These are phyloP conservation scores for Oxytorus armatus DNA, from an alignment of 2,888 invertebrate species.

Conservation along the genomic window DNA sequence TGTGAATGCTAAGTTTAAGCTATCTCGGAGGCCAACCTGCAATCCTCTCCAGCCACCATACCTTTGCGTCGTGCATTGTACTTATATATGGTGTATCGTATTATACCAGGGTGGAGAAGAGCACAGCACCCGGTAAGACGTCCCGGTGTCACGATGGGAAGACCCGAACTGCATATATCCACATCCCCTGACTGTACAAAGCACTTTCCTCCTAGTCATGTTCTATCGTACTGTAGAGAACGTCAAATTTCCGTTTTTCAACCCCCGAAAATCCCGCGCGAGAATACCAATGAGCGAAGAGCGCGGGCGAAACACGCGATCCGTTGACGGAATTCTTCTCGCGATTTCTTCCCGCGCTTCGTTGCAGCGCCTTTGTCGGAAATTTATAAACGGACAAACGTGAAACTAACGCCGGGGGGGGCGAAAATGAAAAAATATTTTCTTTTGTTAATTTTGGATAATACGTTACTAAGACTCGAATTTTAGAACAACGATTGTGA, in stretches of 20 bases:
- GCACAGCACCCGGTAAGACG: constrained; percentile 20
- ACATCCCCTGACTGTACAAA: constrained; percentile 3
- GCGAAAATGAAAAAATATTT: not conserved
- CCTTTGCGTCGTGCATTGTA: constrained; percentile 13
- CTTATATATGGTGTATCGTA: constrained; percentile 24
- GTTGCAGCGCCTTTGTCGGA: constrained; percentile 56
- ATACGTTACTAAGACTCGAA: not conserved
- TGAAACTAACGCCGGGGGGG: not conserved
- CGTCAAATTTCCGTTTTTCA: constrained; percentile 32
- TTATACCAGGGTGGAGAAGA: constrained; percentile 1
- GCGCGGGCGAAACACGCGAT: no score
- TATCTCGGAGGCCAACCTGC: constrained; percentile 72
- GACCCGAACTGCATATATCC: constrained; percentile 24
- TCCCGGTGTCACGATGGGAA: constrained; percentile 32
- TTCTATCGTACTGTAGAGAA: constrained; percentile 25
- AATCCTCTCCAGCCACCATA: constrained; percentile 59
- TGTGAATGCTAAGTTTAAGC: constrained; percentile 81
- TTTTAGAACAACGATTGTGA: no score
- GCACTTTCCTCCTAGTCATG: constrained; percentile 4
- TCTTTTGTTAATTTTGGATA: not conserved
- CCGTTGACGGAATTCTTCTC: constrained; percentile 56
- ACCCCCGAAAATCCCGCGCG: constrained; percentile 73
- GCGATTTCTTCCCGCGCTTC: constrained; percentile 68
- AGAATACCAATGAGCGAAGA: constrained; percentile 79
- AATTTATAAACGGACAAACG: not conserved